Conservation (phyloP, 2,888 invertebrate genomes). For the Molanna angustata region DNA sequence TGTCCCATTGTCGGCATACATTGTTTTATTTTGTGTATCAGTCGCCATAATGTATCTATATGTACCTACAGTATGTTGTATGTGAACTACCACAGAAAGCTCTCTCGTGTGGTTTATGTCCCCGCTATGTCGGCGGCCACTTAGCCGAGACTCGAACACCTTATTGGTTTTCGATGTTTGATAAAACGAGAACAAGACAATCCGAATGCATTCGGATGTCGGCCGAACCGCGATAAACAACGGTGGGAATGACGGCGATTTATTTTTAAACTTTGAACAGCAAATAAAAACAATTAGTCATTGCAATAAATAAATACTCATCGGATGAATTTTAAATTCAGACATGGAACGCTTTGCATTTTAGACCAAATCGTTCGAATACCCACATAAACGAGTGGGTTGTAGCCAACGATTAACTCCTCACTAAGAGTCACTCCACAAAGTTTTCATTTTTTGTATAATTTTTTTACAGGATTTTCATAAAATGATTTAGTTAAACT, state of each 20-base stretch:
- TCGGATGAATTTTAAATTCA: too few species aligned
- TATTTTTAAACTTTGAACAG: background rate
- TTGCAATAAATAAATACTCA: too few species aligned
- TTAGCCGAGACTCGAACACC: conserved; percentile 24
- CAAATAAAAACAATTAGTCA: too few species aligned
- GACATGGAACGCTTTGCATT: too few species aligned
- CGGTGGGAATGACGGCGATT: background rate
- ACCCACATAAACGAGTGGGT: too few species aligned
- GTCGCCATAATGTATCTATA: conserved; percentile 28
- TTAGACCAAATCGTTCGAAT: too few species aligned
- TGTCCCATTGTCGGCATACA: conserved; percentile 11
- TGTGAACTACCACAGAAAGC: conserved; percentile 31
- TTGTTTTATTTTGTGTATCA: conserved; percentile 22
- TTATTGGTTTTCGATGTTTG: conserved; percentile 33
- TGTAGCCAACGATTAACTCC: too few species aligned
- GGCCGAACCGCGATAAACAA: background rate
- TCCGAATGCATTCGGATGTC: conserved; percentile 18
- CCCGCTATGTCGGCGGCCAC: conserved; percentile 20
- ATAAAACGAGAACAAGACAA: conserved; percentile 27
- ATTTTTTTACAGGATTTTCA: too few species aligned
- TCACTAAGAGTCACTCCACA: too few species aligned
- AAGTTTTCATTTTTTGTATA: too few species aligned
- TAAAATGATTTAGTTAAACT: too few species aligned
- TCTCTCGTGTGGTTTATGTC: conserved; percentile 32
- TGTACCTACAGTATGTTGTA: too few species aligned